Base-by-base conservation (phyloP, 2,113 vertebrate genomes). In the Colinus virginianus region DNA sequence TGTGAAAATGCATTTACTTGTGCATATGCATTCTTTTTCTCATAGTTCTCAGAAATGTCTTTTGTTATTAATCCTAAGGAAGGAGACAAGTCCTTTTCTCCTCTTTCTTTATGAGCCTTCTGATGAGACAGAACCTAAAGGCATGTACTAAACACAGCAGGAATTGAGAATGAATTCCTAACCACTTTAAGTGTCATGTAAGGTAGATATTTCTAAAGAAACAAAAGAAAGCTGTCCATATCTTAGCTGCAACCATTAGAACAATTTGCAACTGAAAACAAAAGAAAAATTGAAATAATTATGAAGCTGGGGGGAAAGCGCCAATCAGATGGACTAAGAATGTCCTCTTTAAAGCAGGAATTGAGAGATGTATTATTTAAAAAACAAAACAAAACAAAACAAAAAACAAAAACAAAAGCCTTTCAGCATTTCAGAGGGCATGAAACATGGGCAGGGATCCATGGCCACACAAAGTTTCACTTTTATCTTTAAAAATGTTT, bases 401-500 rank as follows among this genome's bases (percentile, higher is more conserved):
- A 40, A 40, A 13, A 40, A 36, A 36, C 17, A 7, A 16, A 71
- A 84, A 40, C 46, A 59, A n/a, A 51, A 61, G n/a, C 8, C 85
- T 87, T 78, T 58, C 78, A 76, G 38, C 69, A 78, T 84, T 85
- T 88, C 74, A 85, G 58, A 84, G 43, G 59, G 17, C 78, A 66
- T 55, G 32, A 85, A 62, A 49, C 25, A 23, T 79, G 18, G 15
- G 11, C 15, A 7, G 67, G 32, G 71, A 55, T 28, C 59, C 21
- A 17, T 17, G 55, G 69, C 45, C 46, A 91, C 45, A 56, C 61
- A 94, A 85, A 94, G 70, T 32, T 71, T 59, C 75, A 84, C 61
- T 62, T 72, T 92, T 59, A 86, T 55, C 69, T 89, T 93, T 80
- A 84, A 78, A 96, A 95, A 84, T 42, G 34, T 88, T 84, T 88